Conservation (phyloP, 2,797 vertebrate species). For the Halcyon chelicuti region DNA sequence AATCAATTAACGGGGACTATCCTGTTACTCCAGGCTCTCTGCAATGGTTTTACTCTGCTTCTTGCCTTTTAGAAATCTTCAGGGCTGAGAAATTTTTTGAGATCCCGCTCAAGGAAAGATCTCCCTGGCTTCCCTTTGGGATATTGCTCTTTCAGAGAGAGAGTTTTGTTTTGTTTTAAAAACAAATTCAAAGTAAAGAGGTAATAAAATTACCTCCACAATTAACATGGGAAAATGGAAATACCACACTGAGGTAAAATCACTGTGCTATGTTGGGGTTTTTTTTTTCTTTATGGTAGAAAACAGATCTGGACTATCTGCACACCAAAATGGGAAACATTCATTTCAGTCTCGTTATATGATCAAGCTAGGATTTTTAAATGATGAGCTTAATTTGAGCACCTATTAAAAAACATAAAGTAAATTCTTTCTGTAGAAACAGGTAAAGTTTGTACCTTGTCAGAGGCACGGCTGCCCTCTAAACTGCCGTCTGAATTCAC, state of each 20-base stretch:
- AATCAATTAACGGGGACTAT: background rate
- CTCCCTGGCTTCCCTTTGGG: background rate
- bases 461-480: background rate
- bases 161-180: background rate
- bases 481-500: background rate
- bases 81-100: background rate
- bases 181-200: background rate
- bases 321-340: background rate
- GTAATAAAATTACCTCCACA: constrained; percentile 14
- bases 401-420: background rate
- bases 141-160: background rate
- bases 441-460: background rate
- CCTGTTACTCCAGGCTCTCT: background rate
- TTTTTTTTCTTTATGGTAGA: background rate
- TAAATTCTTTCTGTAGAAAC: background rate
- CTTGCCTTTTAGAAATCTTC: background rate
- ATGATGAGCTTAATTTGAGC: background rate
- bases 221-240: background rate
- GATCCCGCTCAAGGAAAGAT: background rate
- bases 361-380: background rate
- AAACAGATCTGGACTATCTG: background rate
- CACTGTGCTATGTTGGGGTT: background rate
- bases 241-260: background rate
- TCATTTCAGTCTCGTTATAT: background rate
- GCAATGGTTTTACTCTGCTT: background rate